Percentiles rank a stretch among this genome's conserved stretches.
phyloP scores from a whole-genome alignment of 2,888 invertebrate genomes.

The Dexiosoma caninum region DNA sequence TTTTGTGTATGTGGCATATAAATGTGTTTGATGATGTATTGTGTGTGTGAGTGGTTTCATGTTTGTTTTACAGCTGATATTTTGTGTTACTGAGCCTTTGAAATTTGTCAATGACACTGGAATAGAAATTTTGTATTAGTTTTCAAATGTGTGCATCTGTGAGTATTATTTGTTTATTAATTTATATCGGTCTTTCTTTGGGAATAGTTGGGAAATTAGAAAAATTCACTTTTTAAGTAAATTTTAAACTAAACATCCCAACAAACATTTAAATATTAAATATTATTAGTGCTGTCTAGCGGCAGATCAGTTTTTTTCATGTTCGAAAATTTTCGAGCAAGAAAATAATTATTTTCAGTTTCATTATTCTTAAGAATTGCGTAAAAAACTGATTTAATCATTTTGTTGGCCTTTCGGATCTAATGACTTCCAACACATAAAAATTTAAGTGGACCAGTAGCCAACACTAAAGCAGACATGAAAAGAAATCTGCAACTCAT shows the following conservation, averaged over 20 bases:
- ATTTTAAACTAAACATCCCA: too few relatives aligned
- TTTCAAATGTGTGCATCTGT: slow-evolving; percentile 13
- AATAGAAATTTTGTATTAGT: slow-evolving; percentile 27
- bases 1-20: slow-evolving; percentile 9
- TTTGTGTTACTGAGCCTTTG: slow-evolving; percentile 40
- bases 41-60: slow-evolving; percentile 16
- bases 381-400: slow-evolving; percentile 54
- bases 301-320: too few relatives aligned
- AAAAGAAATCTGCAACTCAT: slow-evolving; percentile 71
- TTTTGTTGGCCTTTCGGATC: slow-evolving; percentile 39
- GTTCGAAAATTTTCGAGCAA: not conserved
- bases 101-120: slow-evolving; percentile 60
- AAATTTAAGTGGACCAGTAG: slow-evolving; percentile 1
- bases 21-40: slow-evolving; percentile 5
- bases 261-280: too few relatives aligned
- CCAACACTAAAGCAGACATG: slow-evolving; percentile 7
- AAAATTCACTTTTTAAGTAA: too few relatives aligned
- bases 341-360: not conserved
- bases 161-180: too few relatives aligned
- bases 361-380: slow-evolving; percentile 22
- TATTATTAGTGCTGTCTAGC: too few relatives aligned
- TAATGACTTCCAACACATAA: slow-evolving; percentile 53
- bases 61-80: slow-evolving; percentile 45
- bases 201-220: too few relatives aligned
- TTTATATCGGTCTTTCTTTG: too few relatives aligned